Conservation (phyloP, 2,113 vertebrate species). For the Onychostruthus taczanowskii region DNA sequence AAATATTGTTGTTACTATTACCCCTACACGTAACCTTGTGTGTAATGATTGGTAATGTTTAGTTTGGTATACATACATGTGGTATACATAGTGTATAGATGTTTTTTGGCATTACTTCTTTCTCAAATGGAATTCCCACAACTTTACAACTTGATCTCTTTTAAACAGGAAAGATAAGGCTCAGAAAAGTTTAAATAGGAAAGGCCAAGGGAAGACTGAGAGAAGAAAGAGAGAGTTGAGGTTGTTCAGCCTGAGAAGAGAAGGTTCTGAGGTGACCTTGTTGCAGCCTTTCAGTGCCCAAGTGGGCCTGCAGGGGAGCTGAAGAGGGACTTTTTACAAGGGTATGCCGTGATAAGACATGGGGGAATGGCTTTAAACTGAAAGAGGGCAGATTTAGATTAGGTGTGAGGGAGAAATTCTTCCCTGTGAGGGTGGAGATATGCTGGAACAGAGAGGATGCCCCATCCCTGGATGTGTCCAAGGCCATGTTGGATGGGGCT, state of each 20-base stretch:
- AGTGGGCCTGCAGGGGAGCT: neutral
- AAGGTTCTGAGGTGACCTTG: neutral
- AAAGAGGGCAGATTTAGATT: neutral
- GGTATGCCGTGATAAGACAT: neutral
- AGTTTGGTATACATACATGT: neutral
- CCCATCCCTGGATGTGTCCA: neutral
- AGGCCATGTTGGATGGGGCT: neutral
- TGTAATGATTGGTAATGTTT: neutral
- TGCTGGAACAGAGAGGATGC: neutral
- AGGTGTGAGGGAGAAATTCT: neutral
- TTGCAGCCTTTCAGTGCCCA: neutral
- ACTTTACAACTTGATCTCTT: neutral
- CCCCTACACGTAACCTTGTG: neutral
- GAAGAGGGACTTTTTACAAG: neutral
- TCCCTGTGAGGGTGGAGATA: neutral
- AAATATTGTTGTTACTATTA: neutral
- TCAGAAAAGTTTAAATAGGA: neutral
- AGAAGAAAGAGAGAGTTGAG: neutral
- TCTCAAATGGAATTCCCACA: neutral
- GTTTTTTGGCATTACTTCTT: neutral
- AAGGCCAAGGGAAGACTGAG: neutral
- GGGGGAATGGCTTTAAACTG: neutral
- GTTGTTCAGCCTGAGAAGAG: neutral
- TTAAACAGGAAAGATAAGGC: neutral
- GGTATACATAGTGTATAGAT: neutral